A percentile compares a stretch with the other conserved stretches of the same genome.
Evolutionary conservation across 2,888 invertebrate species (phyloP).

Genomic region (Lycocerus yunnanus): DNA sequence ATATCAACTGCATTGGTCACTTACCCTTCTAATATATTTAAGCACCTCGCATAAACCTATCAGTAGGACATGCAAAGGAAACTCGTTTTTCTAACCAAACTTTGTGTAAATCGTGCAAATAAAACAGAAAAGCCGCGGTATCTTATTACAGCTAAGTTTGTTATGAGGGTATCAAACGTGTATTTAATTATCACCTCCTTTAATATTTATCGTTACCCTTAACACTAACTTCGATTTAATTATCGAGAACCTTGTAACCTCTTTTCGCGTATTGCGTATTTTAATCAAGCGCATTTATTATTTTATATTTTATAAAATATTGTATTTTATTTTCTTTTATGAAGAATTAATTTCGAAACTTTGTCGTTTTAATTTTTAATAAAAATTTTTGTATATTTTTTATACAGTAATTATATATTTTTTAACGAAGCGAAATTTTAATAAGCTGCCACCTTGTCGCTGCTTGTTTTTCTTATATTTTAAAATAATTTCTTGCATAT

Average conservation of each 20-base stretch:
- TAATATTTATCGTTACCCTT: not conserved
- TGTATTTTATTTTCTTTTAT: no score
- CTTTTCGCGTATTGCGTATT: not conserved
- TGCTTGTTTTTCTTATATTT: no score
- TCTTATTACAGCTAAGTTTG: not conserved
- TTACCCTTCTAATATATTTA: slow-evolving; percentile 46
- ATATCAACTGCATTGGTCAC: slow-evolving; percentile 43
- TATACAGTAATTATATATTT: no score
- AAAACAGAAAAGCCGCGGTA: not conserved
- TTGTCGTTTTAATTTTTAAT: no score
- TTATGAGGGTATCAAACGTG: not conserved
- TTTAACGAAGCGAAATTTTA: no score
- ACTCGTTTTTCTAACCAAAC: slow-evolving; percentile 7
- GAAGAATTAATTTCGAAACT: no score
- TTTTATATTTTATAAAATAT: not conserved
- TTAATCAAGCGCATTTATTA: not conserved
- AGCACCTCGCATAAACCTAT: slow-evolving; percentile 19
- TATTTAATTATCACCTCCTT: not conserved
- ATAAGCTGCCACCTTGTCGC: no score
- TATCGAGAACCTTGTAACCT: not conserved
- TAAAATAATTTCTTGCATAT: not conserved
- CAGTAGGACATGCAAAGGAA: slow-evolving; percentile 20
- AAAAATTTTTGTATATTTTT: no score
- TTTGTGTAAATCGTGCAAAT: not conserved
- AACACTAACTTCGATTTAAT: not conserved